phyloP scores from a whole-genome alignment of 2,113 vertebrate genomes.

The Cinclus mexicanus region DNA sequence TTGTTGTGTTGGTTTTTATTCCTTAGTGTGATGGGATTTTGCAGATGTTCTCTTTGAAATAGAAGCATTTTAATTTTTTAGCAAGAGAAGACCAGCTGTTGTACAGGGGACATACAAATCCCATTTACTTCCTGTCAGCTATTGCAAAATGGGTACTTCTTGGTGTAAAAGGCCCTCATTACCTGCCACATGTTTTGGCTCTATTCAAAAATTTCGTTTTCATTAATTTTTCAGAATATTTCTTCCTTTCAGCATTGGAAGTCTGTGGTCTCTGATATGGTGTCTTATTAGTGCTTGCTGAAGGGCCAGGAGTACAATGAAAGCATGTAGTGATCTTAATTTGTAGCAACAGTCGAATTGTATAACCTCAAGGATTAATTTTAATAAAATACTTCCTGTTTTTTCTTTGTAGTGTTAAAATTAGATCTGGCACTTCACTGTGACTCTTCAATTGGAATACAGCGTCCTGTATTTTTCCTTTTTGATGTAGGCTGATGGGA shows the following conservation, averaged over 20 bases:
- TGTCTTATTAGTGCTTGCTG: background rate
- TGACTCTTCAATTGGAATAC: background rate
- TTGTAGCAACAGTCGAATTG: background rate
- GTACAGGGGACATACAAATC: slow-evolving; percentile 13
- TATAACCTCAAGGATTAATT: slow-evolving; percentile 26
- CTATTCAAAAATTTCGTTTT: background rate
- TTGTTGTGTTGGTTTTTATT: slow-evolving; percentile 18
- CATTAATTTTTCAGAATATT: background rate
- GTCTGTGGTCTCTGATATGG: background rate
- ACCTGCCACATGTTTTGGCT: background rate
- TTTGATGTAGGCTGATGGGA: background rate
- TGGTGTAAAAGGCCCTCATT: slow-evolving; percentile 16
- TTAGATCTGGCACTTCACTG: background rate
- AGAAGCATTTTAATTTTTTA: slow-evolving; percentile 46
- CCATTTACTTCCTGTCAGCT: slow-evolving; percentile 3
- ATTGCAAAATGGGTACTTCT: background rate
- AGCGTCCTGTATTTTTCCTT: background rate
- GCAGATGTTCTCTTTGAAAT: slow-evolving; percentile 74
- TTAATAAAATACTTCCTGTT: slow-evolving; percentile 17
- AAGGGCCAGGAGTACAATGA: background rate
- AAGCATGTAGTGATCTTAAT: background rate
- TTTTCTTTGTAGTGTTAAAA: slow-evolving; percentile 9
- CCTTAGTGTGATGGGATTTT: slow-evolving; percentile 53
- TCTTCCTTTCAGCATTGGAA: background rate
- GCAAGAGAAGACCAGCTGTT: slow-evolving; percentile 56